A percentile compares a stretch with the other conserved stretches of the same genome.
Evolutionary conservation across 2,113 vertebrate species (phyloP).

Genomic region (Osmerus mordax): DNA sequence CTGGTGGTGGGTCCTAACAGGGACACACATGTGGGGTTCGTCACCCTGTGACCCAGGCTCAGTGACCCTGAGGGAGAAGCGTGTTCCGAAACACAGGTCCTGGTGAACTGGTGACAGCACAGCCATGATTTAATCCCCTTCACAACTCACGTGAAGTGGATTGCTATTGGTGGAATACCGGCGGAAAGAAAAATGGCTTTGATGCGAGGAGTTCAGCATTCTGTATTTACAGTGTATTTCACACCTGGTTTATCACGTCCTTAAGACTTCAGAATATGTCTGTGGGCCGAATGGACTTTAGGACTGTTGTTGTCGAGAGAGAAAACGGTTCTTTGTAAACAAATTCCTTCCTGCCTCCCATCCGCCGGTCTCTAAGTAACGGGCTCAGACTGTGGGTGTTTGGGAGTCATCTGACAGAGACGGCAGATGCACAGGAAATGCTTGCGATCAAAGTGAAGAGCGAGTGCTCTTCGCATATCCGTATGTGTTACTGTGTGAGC

Average conservation of each 20-base stretch:
- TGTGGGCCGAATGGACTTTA: neutral
- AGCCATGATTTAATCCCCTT: slow-evolving; percentile 58
- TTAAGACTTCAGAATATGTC: no score
- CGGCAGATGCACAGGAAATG: slow-evolving; percentile 73
- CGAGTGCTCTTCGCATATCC: neutral
- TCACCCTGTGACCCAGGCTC: slow-evolving; percentile 61
- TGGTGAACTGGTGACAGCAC: slow-evolving; percentile 50
- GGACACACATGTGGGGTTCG: slow-evolving; percentile 66
- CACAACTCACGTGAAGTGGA: slow-evolving; percentile 37
- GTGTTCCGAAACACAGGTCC: slow-evolving; percentile 57
- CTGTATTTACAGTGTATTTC: no score
- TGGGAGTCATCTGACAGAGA: slow-evolving; percentile 61
- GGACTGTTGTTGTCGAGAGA: neutral
- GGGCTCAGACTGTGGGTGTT: slow-evolving; percentile 34
- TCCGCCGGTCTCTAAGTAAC: slow-evolving; percentile 46
- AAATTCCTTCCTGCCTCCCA: neutral
- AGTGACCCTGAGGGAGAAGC: slow-evolving; percentile 61
- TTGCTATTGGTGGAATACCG: slow-evolving; percentile 38
- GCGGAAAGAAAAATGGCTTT: neutral
- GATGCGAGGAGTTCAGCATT: neutral
- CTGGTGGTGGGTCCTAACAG: slow-evolving; percentile 26
- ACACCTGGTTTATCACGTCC: no score
- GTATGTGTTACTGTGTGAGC: neutral
- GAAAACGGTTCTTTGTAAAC: neutral
- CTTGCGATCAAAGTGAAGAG: slow-evolving; percentile 59